Conservation (phyloP, 2,113 vertebrate species). For the Anhinga rufa region DNA sequence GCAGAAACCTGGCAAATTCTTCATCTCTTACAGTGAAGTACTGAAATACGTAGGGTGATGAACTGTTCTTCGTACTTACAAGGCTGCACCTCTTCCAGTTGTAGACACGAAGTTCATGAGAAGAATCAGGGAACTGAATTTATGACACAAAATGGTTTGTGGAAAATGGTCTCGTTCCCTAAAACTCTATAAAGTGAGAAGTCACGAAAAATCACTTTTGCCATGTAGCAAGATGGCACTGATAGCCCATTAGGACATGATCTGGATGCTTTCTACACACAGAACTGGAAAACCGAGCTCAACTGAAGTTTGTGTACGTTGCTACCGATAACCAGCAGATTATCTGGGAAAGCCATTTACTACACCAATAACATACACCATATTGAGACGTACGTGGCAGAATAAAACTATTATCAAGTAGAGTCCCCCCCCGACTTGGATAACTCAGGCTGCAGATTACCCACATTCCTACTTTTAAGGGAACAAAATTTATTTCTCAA, state of each 20-base stretch:
- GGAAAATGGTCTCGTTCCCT: neutral
- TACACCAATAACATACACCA: neutral
- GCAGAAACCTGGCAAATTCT: neutral
- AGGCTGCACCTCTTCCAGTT: neutral
- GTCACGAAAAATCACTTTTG: neutral
- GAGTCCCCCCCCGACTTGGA: neutral
- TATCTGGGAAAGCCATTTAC: neutral
- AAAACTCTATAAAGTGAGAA: neutral
- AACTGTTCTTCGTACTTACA: neutral
- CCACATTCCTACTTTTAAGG: neutral
- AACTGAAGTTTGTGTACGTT: neutral
- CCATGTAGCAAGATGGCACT: neutral
- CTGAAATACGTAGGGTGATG: neutral
- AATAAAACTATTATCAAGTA: neutral
- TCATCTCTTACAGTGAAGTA: neutral
- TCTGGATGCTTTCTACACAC: neutral
- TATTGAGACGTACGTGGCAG: neutral
- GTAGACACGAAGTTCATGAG: neutral
- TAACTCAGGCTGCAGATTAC: neutral
- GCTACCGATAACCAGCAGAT: neutral
- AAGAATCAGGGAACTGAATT: neutral
- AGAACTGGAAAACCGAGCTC: neutral
- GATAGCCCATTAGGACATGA: neutral
- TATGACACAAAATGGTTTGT: neutral
- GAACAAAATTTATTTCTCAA: neutral